Evolutionary conservation across 2,888 invertebrate species (phyloP), one percentile per base, ranked within the genome.

Genomic region (Galerucella nymphaeae): DNA sequence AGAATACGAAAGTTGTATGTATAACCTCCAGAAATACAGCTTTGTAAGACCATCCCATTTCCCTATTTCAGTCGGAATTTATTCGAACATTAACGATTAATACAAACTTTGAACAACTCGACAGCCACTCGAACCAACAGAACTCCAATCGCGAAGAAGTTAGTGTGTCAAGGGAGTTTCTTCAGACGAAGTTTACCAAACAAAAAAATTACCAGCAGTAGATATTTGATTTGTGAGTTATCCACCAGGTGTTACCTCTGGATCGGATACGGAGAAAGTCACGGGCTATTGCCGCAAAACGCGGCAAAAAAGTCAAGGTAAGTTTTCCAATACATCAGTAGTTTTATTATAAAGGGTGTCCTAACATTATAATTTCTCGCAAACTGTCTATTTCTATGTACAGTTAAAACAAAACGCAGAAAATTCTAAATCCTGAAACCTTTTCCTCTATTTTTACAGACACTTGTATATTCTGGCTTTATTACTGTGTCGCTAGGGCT

Each of bases 201-300:
- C 4, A 14, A 5, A 48, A 48, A 48, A n/a, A 30, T 30, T 30
- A 30, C 30, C 8, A 30, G 8, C 30, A 8, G 30, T 30, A n/a
- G 30, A 18, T 50, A 58, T 66, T 66, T 71, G 50, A 53, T 38
- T 53, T 62, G 67, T 57, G 65, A 68, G 68, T 71, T 74, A 8
- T n/a, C n/a, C 45, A 48, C 38, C 65, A 67, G 20, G 53, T 75
- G 76, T 78, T 76, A 72, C 79, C 75, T 87, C 91, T 92, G 94
- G 94, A 94, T 93, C 92, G 93, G 87, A 90, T 94, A 89, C 91
- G 93, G 87, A 92, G 92, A 85, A 94, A 93, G 89, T 93, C 94
- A 88, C 92, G 94, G 90, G 93, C 93, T 89, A 93, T 94, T 88
- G 94, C 94, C 89, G 93, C 93, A 87, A 93, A 90, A 87, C 91